Evolutionary conservation across 1,140 invertebrate species (phyloP).

Genomic region (Spodoptera frugiperda): DNA sequence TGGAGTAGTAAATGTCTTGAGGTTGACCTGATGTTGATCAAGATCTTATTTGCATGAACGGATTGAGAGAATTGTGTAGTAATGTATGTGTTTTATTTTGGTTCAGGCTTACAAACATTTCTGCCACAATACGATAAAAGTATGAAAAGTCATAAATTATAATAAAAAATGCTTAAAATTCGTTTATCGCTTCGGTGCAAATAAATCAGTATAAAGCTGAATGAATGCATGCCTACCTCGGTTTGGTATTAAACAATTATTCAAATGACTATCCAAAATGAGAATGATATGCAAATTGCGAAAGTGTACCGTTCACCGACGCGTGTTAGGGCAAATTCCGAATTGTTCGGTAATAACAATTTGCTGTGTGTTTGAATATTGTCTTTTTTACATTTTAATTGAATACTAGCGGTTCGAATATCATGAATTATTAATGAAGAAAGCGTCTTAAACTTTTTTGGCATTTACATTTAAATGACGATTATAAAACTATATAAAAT

Average conservation of each 20-base stretch:
- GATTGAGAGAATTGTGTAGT: not conserved
- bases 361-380: not conserved
- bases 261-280: constrained; percentile 68
- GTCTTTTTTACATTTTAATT: no score
- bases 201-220: constrained; percentile 58
- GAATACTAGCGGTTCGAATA: no score
- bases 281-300: constrained; percentile 74
- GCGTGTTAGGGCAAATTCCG: constrained; percentile 55
- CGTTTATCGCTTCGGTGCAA: not conserved
- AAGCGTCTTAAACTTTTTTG: no score
- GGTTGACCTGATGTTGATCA: no score
- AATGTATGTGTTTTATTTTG: no score
- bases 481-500: no score
- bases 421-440: no score
- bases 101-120: not conserved
- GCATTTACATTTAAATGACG: no score
- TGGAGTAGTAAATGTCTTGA: no score
- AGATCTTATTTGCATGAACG: not conserved
- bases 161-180: constrained; percentile 25
- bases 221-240: constrained; percentile 56
- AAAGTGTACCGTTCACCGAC: constrained; percentile 51
- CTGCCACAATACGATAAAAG: constrained; percentile 6
- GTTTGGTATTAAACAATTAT: constrained; percentile 76
- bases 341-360: constrained; percentile 52
- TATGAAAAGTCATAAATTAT: not conserved